A percentile compares a stretch with the other conserved stretches of the same genome.
Conservation (phyloP, 2,797 vertebrate species). For the Petrocephalus sullivani region DNA sequence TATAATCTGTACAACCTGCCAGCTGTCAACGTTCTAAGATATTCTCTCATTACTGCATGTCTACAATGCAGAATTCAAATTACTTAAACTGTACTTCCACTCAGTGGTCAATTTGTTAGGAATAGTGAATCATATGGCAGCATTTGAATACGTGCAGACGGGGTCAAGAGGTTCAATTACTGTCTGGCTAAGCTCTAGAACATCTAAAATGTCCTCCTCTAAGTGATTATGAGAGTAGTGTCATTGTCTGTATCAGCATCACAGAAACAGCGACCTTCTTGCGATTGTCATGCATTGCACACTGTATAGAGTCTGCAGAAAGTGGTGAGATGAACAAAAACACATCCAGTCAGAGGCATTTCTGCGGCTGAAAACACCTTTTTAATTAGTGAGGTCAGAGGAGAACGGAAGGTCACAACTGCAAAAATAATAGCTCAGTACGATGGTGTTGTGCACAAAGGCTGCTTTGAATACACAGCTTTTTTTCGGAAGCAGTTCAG, state of each 20-base stretch:
- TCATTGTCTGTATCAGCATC: neutral
- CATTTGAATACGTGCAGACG: neutral
- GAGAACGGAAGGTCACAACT: neutral
- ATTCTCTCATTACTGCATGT: neutral
- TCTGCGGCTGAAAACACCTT: neutral
- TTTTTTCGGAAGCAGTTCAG: neutral
- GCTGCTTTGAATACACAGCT: neutral
- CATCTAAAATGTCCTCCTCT: neutral
- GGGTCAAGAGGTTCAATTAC: neutral
- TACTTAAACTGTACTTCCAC: neutral
- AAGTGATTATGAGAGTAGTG: neutral
- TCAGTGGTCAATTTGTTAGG: neutral
- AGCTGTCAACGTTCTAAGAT: neutral
- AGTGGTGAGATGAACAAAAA: neutral
- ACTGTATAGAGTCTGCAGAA: neutral
- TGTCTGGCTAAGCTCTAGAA: neutral
- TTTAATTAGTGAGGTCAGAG: neutral
- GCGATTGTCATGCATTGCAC: neutral
- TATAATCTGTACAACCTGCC: neutral
- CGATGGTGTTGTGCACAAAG: neutral
- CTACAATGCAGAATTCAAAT: neutral
- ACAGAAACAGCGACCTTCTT: neutral
- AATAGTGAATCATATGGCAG: neutral
- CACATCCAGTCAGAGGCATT: neutral
- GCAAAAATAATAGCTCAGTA: neutral